Base-by-base conservation (phyloP, 2,797 vertebrate species). In the Phrynocephalus forsythii region DNA sequence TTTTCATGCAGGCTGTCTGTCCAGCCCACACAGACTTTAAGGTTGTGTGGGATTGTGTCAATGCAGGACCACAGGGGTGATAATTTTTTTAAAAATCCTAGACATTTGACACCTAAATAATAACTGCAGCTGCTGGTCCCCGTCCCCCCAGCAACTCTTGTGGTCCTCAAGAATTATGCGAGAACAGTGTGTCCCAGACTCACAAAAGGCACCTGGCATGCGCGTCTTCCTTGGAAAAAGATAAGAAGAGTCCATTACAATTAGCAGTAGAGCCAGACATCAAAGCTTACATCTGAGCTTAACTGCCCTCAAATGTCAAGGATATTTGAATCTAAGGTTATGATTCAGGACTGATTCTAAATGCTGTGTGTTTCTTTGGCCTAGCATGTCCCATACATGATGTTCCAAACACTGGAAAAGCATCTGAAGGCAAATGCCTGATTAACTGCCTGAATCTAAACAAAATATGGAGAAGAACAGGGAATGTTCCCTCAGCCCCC, bases 341-440 rank as follows among this genome's bases (percentile, higher is more conserved):
- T 38, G n/a, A 66, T 69, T 66, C 60, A 30, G 33, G 52, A 22
- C 13, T 69, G 22, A 60, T 28, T 84, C 81, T 48, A 69, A 63
- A 75, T 52, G 66, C 60, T 26, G 63, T 76, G 60, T 71, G 38
- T 81, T 85, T 68, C 83, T 88, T 56, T 26, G 68, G 75, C 85
- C 63, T 10, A 91, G 30, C 38, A 88, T 78, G 77, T 89, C 84
- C 82, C 85, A 67, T 48, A 79, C 86, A 0, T 73, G 63, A 3
- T 60, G 76, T 92, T 84, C 48, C 5, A 69, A 68, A 68, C 8
- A 87, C 22, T 82, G 91, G 90, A 60, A 75, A 91, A 90, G 68
- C 0, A 0, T 75, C 79, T 86, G 71, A 90, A 86, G 67, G 72
- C 72, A n/a, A 75, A 30, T 0, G 0, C 24, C 91, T 92, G 84